phyloP scores from a whole-genome alignment of 2,888 invertebrate species.

The Diaperis boleti region DNA sequence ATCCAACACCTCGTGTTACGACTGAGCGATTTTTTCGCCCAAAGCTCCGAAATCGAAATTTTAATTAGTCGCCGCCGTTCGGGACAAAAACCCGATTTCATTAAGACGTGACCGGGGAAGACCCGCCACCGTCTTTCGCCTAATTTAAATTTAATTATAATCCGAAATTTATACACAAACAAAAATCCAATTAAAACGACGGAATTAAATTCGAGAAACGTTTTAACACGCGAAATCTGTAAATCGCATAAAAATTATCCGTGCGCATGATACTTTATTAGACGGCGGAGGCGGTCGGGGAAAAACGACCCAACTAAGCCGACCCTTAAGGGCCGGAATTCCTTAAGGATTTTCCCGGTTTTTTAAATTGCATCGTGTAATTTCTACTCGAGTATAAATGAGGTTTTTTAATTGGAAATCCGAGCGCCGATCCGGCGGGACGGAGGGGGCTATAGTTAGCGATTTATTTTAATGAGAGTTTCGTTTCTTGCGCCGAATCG shows the following conservation, averaged over 20 bases:
- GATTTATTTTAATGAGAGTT: slow-evolving; percentile 63
- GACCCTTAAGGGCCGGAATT: slow-evolving; percentile 58
- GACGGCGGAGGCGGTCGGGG: slow-evolving; percentile 54
- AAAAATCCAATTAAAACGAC: slow-evolving; percentile 65
- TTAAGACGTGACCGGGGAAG: slow-evolving; percentile 42
- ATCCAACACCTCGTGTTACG: too few relatives aligned
- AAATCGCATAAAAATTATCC: slow-evolving; percentile 67
- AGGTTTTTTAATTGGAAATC: slow-evolving; percentile 67
- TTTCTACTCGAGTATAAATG: slow-evolving; percentile 66
- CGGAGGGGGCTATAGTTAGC: slow-evolving; percentile 46
- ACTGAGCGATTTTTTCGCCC: too few relatives aligned
- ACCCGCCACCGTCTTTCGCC: slow-evolving; percentile 51
- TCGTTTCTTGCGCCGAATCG: slow-evolving; percentile 51
- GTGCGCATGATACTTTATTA: slow-evolving; percentile 67
- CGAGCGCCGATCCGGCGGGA: slow-evolving; percentile 55
- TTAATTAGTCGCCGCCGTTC: slow-evolving; percentile 29
- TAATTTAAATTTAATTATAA: slow-evolving; percentile 61
- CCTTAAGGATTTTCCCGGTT: slow-evolving; percentile 54
- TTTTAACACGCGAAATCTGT: slow-evolving; percentile 66
- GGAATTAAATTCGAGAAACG: slow-evolving; percentile 65
- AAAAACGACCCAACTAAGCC: slow-evolving; percentile 55
- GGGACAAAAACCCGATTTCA: slow-evolving; percentile 34
- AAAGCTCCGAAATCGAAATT: slow-evolving; percentile 25
- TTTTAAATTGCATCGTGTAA: slow-evolving; percentile 66
- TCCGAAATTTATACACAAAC: slow-evolving; percentile 62